Conservation (phyloP, 2,888 invertebrate species). For the Habroteleia sp. region DNA sequence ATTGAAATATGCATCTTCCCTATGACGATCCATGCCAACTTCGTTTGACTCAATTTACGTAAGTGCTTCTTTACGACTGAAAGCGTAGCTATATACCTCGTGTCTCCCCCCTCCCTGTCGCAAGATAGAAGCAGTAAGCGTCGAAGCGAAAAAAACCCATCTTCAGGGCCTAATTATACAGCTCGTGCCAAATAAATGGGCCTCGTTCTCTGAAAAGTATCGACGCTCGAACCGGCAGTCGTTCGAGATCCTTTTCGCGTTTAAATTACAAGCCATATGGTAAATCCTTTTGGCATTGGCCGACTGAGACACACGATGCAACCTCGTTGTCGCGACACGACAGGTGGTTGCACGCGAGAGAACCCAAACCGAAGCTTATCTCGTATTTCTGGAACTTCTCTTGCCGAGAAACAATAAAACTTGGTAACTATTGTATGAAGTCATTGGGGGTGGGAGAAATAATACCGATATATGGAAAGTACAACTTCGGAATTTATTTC, state of each 20-base stretch:
- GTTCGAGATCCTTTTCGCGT: constrained; percentile 63
- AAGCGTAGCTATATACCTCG: background rate
- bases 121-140: constrained; percentile 29
- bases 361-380: constrained; percentile 23
- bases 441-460: too few relatives aligned
- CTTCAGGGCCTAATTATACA: constrained; percentile 76
- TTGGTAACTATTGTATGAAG: constrained; percentile 2
- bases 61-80: constrained; percentile 53
- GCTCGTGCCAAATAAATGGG: constrained; percentile 79
- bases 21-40: background rate
- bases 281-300: constrained; percentile 75
- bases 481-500: too few relatives aligned
- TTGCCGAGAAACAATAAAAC: constrained; percentile 12
- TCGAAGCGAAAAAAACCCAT: constrained; percentile 21
- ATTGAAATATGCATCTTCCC: background rate
- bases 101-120: background rate
- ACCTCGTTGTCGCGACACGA: constrained; percentile 59
- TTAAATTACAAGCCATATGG: constrained; percentile 76
- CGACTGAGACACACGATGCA: constrained; percentile 51
- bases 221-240: constrained; percentile 43
- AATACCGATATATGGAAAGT: constrained; percentile 3
- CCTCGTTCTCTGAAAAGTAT: constrained; percentile 67
- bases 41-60: constrained; percentile 52
- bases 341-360: constrained; percentile 64
- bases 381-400: constrained; percentile 16